These are phyloP conservation scores for Nettapus auritus DNA, from an alignment of 2,113 vertebrate genomes.

Conservation along the genomic window DNA sequence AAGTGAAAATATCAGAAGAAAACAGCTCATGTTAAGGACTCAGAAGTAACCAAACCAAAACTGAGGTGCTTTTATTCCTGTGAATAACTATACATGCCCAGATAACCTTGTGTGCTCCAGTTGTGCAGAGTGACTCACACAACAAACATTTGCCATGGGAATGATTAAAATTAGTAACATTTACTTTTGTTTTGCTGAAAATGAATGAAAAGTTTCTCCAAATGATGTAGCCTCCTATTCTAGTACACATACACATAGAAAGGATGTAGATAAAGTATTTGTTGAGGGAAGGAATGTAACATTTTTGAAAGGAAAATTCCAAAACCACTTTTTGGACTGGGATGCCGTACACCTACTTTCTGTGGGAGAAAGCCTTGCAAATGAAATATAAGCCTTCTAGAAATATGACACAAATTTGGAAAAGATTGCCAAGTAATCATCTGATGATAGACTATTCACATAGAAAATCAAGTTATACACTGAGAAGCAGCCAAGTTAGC, in stretches of 20 bases:
- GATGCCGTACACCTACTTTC: background rate
- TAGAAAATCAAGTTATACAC: constrained; percentile 3
- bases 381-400: background rate
- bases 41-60: background rate
- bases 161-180: background rate
- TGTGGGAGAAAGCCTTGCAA: background rate
- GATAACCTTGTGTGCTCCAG: background rate
- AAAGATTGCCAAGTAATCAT: background rate
- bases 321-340: background rate
- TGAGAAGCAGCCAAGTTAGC: constrained; percentile 1
- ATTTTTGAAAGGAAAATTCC: background rate
- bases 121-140: background rate
- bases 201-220: background rate
- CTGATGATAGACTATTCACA: background rate
- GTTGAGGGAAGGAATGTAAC: background rate
- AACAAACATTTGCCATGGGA: background rate
- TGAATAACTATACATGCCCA: background rate
- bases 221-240: background rate
- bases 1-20: background rate
- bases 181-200: background rate
- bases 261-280: background rate
- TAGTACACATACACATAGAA: background rate
- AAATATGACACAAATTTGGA: background rate
- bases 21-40: background rate
- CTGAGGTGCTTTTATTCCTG: background rate